A percentile compares a stretch with the other conserved stretches of the same genome.
Conservation (phyloP, 1,140 invertebrate species). For the Hyposmocoma kahamanoa region DNA sequence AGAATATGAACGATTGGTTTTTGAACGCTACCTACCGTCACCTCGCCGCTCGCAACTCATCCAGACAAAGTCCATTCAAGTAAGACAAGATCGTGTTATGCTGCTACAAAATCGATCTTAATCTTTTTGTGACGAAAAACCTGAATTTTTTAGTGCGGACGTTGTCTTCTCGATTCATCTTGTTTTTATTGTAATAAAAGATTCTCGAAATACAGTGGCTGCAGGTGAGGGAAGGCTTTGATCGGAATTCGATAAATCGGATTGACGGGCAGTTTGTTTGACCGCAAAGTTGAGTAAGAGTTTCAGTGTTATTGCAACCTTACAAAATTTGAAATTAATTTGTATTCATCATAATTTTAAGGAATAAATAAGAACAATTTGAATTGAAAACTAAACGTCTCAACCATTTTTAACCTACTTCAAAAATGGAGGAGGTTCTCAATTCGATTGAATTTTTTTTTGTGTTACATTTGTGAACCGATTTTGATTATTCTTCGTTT, state of each 20-base stretch:
- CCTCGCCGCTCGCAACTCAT: slow-evolving; percentile 10
- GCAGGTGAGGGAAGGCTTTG: slow-evolving; percentile 19
- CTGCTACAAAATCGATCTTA: slow-evolving; percentile 25
- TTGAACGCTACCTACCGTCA: slow-evolving; percentile 20
- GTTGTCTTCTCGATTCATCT: slow-evolving; percentile 20
- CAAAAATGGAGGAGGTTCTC: too few species aligned
- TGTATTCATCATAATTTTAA: too few species aligned
- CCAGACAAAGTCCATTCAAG: slow-evolving; percentile 26
- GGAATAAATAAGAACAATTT: too few species aligned
- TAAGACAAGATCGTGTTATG: slow-evolving; percentile 25
- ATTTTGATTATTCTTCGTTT: too few species aligned
- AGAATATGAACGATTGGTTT: slow-evolving; percentile 38
- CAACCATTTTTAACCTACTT: too few species aligned
- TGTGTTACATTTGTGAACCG: too few species aligned
- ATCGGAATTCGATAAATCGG: slow-evolving; percentile 29
- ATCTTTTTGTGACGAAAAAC: slow-evolving; percentile 20
- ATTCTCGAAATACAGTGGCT: slow-evolving; percentile 21
- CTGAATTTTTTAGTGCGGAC: neutral
- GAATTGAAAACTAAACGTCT: too few species aligned
- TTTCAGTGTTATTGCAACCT: too few species aligned
- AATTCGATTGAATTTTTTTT: too few species aligned
- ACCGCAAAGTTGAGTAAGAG: too few species aligned
- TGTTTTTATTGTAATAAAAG: slow-evolving; percentile 16
- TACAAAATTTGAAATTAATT: too few species aligned
- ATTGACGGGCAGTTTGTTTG: slow-evolving; percentile 26